Evolutionary conservation across 23 tunicate genomes (phyloP), one percentile per base, ranked within the genome.

Genomic region (Ciona savignyi): DNA sequence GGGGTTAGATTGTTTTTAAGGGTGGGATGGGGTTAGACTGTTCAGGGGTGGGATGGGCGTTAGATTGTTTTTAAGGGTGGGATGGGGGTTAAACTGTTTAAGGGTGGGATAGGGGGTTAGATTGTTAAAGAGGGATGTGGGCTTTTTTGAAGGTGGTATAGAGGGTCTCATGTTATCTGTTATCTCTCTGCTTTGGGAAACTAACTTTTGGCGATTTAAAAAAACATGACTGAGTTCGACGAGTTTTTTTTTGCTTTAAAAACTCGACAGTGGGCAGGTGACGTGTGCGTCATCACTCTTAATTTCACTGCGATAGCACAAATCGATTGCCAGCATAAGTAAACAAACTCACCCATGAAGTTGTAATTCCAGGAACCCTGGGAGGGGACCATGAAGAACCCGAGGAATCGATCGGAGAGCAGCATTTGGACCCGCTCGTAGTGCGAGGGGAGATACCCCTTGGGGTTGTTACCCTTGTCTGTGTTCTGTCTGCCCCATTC

Each of bases 351-450:
- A 91, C 99, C 99, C 86, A 95, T 95, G 62, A 95, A 95, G 70
- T 95, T 95, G 79, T 95, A 95, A 71, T 95, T 95, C 99, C 99
- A 95, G 25, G 99, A 95, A 25, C 92, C 91, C 42, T 95, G 99
- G 2, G 89, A 68, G 1, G 99, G 99, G 32, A 88, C 96, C 99
- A 95, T 95, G 74, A 95, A 95, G 77, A 95, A 95, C 1, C 99
- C 99, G 35, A 95, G 96, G 85, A 95, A 95, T 26, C 96, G 71
- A 61, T 95, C 99, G 0, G 99, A 95, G 49, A 95, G 67, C 77
- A 95, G 62, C 99, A 95, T 95, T 72, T 95, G 99, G 3, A 95
- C 99, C 31, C 85, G 71, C 74, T 95, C 99, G 75, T 95, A 95
- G 75, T 95, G 99, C 33, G 99, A 95, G 1, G 99, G 99, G 2